These are phyloP conservation scores for Steinernema carpocapsae DNA, from an alignment of 2,888 invertebrate species.

Conservation along the genomic window DNA sequence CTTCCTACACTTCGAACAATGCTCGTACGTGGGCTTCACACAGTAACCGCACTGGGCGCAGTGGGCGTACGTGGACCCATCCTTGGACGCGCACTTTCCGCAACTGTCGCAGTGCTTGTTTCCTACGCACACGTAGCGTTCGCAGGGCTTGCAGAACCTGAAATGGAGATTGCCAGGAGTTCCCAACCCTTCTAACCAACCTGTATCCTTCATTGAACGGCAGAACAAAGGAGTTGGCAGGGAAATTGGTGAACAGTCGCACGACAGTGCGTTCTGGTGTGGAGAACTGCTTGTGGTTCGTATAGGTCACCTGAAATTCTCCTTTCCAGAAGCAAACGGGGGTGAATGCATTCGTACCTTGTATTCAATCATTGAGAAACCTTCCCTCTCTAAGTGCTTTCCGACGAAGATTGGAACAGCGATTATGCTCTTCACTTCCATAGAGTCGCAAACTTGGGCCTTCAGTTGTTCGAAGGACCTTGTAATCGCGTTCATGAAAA, in stretches of 20 bases:
- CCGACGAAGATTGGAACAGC: slow-evolving; percentile 59
- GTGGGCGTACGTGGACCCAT: slow-evolving; percentile 52
- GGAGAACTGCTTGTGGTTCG: slow-evolving; percentile 58
- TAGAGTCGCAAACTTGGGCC: neutral
- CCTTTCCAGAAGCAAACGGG: neutral
- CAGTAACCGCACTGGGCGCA: slow-evolving; percentile 58
- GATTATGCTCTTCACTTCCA: slow-evolving; percentile 44
- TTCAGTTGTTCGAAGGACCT: slow-evolving; percentile 52
- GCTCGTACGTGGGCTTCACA: slow-evolving; percentile 57
- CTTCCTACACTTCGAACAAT: slow-evolving; percentile 53
- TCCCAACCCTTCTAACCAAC: slow-evolving; percentile 39
- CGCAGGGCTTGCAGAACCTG: slow-evolving; percentile 57
- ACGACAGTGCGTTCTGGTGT: slow-evolving; percentile 56
- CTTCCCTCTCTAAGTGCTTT: slow-evolving; percentile 50
- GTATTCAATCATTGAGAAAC: slow-evolving; percentile 60
- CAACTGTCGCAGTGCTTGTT: slow-evolving; percentile 62
- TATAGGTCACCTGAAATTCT: slow-evolving; percentile 57
- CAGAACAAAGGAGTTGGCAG: slow-evolving; percentile 49
- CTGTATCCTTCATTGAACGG: slow-evolving; percentile 50
- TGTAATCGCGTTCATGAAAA: slow-evolving; percentile 58
- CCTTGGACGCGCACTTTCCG: slow-evolving; percentile 56
- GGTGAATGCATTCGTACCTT: slow-evolving; percentile 43
- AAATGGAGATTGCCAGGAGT: too few species aligned
- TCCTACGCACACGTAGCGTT: slow-evolving; percentile 51
- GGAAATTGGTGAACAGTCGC: slow-evolving; percentile 61